Evolutionary conservation across 2,797 vertebrate genomes (phyloP), one percentile per base, ranked within the genome.

Genomic region (Tiaroga cobitis): DNA sequence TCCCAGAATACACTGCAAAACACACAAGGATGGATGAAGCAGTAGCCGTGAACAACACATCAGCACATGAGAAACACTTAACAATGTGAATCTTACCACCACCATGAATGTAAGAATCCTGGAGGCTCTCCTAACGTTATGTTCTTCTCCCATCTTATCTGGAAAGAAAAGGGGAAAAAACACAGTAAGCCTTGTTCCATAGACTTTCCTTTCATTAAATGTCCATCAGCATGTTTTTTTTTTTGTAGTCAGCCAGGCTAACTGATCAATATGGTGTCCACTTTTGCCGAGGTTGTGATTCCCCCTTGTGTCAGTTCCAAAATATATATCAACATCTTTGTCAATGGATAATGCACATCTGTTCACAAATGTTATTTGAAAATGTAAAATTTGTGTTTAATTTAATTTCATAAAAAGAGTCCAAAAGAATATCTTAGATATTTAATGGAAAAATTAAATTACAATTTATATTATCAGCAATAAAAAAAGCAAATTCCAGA

Each of bases 141-240:
- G 93, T 97, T 97, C 95, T 97, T 98, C 93, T 97, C 97, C 97
- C 97, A 98, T 94, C 96, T 96, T 93, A 98, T 97, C 97, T 98
- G 91, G 26, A 80, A 8, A 54, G 3, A 56, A 16, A 21, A 26
- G 2, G 61, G 29, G 34, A 4, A 81, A 32, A 59, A 18, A 8
- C 11, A 26, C 16, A 0, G 4, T 78, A 26, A 39, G 15, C 39
- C 26, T 21, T 4, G 4, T 11, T 74, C 29, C 26, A 74, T 6
- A 74, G 26, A 11, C 16, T 49, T 51, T 34, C 10, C 19, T 51
- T 54, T 75, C 29, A 15, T 24, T 34, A 54, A 63, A 63, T 78
- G 37, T 26, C 8, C n/a, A 78, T n/a, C 56, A 19, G 24, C 4
- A 63, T 19, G n/a, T 77, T 24, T 63, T 39, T 37, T 61, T 54